phyloP scores from a whole-genome alignment of 2,113 vertebrate species.

The Seriola aureovittata region DNA sequence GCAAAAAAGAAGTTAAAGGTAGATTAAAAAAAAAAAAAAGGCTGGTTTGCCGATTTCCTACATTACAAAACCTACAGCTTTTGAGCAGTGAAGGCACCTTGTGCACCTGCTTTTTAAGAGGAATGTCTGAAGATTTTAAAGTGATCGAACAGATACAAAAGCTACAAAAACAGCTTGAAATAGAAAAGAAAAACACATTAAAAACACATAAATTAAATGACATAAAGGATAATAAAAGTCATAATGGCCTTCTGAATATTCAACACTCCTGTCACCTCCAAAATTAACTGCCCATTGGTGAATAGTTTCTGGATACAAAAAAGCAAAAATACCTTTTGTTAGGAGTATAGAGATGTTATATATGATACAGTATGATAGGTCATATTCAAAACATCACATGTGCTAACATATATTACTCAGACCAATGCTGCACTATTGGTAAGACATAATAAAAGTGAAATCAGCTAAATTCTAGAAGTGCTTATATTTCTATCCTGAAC shows the following conservation, averaged over 20 bases:
- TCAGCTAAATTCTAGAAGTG: slow-evolving; percentile 90
- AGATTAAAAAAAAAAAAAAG: neutral
- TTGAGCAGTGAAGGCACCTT: slow-evolving; percentile 59
- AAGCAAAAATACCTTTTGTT: slow-evolving; percentile 82
- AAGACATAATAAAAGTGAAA: slow-evolving; percentile 83
- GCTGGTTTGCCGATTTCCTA: slow-evolving; percentile 53
- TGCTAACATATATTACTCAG: slow-evolving; percentile 93
- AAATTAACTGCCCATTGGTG: slow-evolving; percentile 69
- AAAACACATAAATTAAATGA: slow-evolving; percentile 77
- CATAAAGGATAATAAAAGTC: slow-evolving; percentile 71
- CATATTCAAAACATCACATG: slow-evolving; percentile 82
- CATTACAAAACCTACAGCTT: slow-evolving; percentile 55
- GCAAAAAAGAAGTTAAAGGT: slow-evolving; percentile 44
- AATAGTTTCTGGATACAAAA: slow-evolving; percentile 75
- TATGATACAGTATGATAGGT: slow-evolving; percentile 88
- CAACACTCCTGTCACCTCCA: slow-evolving; percentile 53
- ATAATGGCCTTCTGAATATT: slow-evolving; percentile 73
- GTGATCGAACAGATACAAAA: slow-evolving; percentile 65
- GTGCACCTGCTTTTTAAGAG: slow-evolving; percentile 59
- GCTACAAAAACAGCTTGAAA: slow-evolving; percentile 57
- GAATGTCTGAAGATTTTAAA: slow-evolving; percentile 76
- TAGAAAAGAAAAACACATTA: slow-evolving; percentile 61
- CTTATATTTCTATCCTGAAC: slow-evolving; percentile 87
- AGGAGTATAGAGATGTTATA: slow-evolving; percentile 91
- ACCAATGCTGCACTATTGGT: slow-evolving; percentile 90